These are phyloP conservation scores for Vesta saturnalis DNA, from an alignment of 2,888 invertebrate species.

Conservation along the genomic window DNA sequence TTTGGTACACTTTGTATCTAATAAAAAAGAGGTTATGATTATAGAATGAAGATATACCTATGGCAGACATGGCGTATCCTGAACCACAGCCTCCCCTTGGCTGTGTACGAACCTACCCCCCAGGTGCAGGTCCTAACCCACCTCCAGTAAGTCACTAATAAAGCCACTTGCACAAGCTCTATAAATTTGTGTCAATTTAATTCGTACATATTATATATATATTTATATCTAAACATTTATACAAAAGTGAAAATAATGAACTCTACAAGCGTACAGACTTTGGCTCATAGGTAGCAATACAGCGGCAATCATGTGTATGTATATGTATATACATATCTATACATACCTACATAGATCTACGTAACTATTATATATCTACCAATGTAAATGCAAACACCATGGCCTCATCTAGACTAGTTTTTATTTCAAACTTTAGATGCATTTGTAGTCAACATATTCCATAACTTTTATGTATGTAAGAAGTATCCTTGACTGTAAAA, in stretches of 20 bases:
- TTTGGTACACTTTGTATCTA: constrained; percentile 14
- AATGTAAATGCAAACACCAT: constrained; percentile 49
- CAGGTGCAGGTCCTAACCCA: constrained; percentile 61
- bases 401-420: constrained; percentile 53
- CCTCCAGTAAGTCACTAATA: constrained; percentile 64
- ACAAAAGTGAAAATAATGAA: constrained; percentile 27
- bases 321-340: constrained; percentile 21
- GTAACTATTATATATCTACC: constrained; percentile 38
- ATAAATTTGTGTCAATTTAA: constrained; percentile 59
- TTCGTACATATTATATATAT: constrained; percentile 46
- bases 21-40: constrained; percentile 48
- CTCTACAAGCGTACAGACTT: constrained; percentile 30
- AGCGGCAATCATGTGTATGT: constrained; percentile 47
- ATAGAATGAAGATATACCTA: constrained; percentile 79
- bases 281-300: constrained; percentile 56
- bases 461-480: constrained; percentile 42
- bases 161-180: constrained; percentile 56
- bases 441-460: constrained; percentile 44
- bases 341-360: not conserved
- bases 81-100: constrained; percentile 64
- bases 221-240: constrained; percentile 32
- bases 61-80: constrained; percentile 78
- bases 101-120: constrained; percentile 58
- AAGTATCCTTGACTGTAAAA: constrained; percentile 52
- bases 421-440: constrained; percentile 42